A percentile compares a stretch with the other conserved stretches of the same genome.
Evolutionary conservation across 2,888 invertebrate genomes (phyloP).

Genomic region (Sphinx pinastri): DNA sequence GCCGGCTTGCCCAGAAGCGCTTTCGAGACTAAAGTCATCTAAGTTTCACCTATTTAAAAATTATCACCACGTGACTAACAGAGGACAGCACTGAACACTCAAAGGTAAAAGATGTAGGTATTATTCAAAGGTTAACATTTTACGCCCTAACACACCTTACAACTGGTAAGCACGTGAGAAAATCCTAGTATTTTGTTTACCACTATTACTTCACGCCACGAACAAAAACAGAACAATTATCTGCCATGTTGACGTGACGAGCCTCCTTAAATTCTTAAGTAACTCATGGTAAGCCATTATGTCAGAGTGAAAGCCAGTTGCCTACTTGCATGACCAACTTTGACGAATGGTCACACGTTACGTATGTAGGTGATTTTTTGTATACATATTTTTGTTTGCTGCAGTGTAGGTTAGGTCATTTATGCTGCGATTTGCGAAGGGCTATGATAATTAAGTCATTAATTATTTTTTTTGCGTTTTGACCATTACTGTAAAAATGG

Average conservation of each 20-base stretch:
- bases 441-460: too few relatives aligned
- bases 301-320: constrained; percentile 43
- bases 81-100: too few relatives aligned
- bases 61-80: too few relatives aligned
- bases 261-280: constrained; percentile 39
- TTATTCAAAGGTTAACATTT: too few relatives aligned
- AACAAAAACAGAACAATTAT: constrained; percentile 31
- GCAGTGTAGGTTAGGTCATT: not conserved
- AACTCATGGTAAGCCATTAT: constrained; percentile 40
- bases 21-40: too few relatives aligned
- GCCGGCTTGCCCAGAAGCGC: too few relatives aligned
- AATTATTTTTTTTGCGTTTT: too few relatives aligned
- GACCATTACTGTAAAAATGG: too few relatives aligned
- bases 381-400: constrained; percentile 8
- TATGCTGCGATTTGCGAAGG: not conserved
- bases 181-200: not conserved
- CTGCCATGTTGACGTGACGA: constrained; percentile 39
- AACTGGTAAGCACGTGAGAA: not conserved
- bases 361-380: constrained; percentile 29
- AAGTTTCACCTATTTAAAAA: too few relatives aligned
- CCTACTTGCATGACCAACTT: constrained; percentile 33
- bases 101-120: too few relatives aligned
- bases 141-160: not conserved
- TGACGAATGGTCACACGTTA: constrained; percentile 29
- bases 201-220: not conserved